Conservation (phyloP, 2,888 invertebrate species). For the Ceramica pisi region DNA sequence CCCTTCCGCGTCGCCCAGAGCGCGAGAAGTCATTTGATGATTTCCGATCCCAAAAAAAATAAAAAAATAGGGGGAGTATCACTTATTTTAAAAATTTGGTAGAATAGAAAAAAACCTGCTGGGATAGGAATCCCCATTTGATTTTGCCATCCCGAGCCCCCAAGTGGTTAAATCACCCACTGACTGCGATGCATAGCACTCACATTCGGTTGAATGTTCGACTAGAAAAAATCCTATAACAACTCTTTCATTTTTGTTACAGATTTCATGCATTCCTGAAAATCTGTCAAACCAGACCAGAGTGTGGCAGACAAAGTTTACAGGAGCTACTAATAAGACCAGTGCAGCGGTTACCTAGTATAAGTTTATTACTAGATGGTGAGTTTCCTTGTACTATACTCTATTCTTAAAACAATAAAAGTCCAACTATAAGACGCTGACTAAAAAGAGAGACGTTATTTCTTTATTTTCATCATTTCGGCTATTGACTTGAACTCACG, state of each 20-base stretch:
- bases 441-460: not conserved
- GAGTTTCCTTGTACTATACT: conserved; percentile 70
- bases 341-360: conserved; percentile 99
- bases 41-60: too few relatives aligned
- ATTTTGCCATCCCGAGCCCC: too few relatives aligned
- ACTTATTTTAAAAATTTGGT: too few relatives aligned
- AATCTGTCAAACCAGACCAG: conserved; percentile 97
- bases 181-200: not conserved
- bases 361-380: conserved; percentile 98
- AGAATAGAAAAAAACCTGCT: too few relatives aligned
- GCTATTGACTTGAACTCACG: not conserved
- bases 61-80: too few relatives aligned
- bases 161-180: too few relatives aligned
- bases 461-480: not conserved
- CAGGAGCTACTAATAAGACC: conserved; percentile 99
- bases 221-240: not conserved
- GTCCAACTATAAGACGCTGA: not conserved
- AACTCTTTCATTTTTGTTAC: conserved; percentile 61
- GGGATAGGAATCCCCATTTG: too few relatives aligned
- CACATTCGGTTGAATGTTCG: not conserved
- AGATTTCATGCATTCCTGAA: conserved; percentile 99
- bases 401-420: not conserved
- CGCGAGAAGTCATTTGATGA: too few relatives aligned
- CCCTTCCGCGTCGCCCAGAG: too few relatives aligned
- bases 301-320: conserved; percentile 98